phyloP scores from a whole-genome alignment of 2,888 invertebrate genomes.

The Balanococcus diminutus region DNA sequence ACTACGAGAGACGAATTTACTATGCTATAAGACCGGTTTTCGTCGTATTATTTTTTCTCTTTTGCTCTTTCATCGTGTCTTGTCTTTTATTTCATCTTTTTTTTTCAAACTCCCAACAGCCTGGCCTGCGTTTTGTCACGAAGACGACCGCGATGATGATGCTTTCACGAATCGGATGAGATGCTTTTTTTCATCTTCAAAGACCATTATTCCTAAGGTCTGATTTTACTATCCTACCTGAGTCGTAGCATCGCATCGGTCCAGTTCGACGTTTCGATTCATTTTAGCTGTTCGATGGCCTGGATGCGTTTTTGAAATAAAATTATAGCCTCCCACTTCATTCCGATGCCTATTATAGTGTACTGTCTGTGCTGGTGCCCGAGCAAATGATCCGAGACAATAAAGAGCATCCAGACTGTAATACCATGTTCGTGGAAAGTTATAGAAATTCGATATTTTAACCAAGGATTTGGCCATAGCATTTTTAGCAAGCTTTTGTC shows the following conservation, averaged over 20 bases:
- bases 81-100: not conserved
- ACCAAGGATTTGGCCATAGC: not conserved
- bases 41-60: not conserved
- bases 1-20: not conserved
- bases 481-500: too few species aligned
- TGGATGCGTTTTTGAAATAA: not conserved
- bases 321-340: too few species aligned
- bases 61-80: not conserved
- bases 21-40: not conserved
- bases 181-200: too few species aligned
- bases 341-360: too few species aligned
- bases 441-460: not conserved
- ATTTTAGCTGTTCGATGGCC: not conserved
- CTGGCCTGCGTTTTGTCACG: not conserved
- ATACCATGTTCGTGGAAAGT: not conserved
- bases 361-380: not conserved
- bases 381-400: not conserved
- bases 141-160: not conserved
- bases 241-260: too few species aligned
- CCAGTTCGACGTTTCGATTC: not conserved
- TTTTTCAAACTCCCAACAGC: not conserved
- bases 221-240: not conserved
- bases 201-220: not conserved
- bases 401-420: not conserved
- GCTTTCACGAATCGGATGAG: not conserved